Conservation (phyloP, 2,888 invertebrate species). For the Phania funesta region DNA sequence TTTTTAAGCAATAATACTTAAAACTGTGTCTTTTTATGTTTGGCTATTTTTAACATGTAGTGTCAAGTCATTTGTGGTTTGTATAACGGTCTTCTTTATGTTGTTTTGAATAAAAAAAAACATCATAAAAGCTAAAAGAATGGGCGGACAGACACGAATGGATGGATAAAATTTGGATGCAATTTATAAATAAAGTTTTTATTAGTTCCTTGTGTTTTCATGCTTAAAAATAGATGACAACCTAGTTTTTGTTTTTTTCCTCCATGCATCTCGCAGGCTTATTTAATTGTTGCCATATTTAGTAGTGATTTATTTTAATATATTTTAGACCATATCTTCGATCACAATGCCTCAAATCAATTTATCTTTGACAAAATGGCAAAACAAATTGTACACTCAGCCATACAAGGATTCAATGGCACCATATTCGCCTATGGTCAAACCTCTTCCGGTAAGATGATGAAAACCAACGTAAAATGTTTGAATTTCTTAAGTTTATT, state of each 20-base stretch:
- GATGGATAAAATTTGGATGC: conserved; percentile 38
- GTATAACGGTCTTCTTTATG: conserved; percentile 31
- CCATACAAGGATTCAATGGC: conserved; percentile 89
- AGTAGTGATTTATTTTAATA: neutral
- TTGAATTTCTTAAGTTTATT: neutral
- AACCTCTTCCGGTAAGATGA: conserved; percentile 90
- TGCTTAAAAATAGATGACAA: conserved; percentile 39
- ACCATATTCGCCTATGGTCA: conserved; percentile 96
- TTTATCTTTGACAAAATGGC: conserved; percentile 86
- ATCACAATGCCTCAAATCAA: conserved; percentile 82
- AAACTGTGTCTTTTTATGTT: neutral
- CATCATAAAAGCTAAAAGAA: conserved; percentile 10
- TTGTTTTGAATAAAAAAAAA: conserved; percentile 11
- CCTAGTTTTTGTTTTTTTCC: conserved; percentile 41
- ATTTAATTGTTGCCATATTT: neutral
- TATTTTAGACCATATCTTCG: conserved; percentile 88
- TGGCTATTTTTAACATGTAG: conserved; percentile 45
- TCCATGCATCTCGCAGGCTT: neutral
- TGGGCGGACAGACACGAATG: neutral
- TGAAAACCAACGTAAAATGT: neutral
- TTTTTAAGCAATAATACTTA: neutral
- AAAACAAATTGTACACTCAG: conserved; percentile 86
- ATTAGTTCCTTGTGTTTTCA: neutral
- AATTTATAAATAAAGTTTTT: conserved; percentile 48
- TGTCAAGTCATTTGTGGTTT: conserved; percentile 28